Conservation (phyloP, 2,888 invertebrate species). For the Frankliniella intonsa region DNA sequence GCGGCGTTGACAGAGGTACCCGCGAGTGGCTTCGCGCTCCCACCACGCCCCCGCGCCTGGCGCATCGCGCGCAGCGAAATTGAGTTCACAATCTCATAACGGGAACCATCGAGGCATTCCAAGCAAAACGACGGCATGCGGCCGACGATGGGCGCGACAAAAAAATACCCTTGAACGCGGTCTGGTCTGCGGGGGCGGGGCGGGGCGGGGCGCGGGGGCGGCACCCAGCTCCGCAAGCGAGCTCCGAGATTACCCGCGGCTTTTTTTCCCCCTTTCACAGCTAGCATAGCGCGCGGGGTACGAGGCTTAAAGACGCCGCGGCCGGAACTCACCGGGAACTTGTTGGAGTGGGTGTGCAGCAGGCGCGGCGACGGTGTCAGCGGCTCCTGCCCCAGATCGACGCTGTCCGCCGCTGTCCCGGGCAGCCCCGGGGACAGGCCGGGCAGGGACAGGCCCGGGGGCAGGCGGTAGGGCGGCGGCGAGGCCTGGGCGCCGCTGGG, state of each 20-base stretch:
- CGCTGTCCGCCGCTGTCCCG: conserved; percentile 45
- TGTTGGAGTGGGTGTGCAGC: conserved; percentile 71
- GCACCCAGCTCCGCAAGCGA: too few relatives aligned
- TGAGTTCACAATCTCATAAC: conserved; percentile 8
- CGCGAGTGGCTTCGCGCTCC: background rate
- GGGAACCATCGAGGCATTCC: conserved; percentile 7
- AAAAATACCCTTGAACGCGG: background rate
- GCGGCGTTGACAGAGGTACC: background rate
- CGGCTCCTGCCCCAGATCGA: conserved; percentile 40
- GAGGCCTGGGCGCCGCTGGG: conserved; percentile 38
- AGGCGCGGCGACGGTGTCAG: conserved; percentile 38
- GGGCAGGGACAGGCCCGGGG: conserved; percentile 54
- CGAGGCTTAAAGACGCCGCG: background rate
- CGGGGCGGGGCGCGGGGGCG: too few relatives aligned
- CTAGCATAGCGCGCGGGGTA: background rate
- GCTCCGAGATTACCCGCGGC: too few relatives aligned
- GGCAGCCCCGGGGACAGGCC: conserved; percentile 47
- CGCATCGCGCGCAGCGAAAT: background rate
- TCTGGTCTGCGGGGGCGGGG: background rate
- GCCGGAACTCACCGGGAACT: conserved; percentile 67
- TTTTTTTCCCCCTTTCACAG: too few relatives aligned
- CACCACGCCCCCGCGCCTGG: background rate
- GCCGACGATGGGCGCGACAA: background rate
- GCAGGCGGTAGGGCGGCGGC: conserved; percentile 63
- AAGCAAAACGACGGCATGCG: background rate